Conservation (phyloP, 2,888 invertebrate species). For the Hypomecis atomaria region DNA sequence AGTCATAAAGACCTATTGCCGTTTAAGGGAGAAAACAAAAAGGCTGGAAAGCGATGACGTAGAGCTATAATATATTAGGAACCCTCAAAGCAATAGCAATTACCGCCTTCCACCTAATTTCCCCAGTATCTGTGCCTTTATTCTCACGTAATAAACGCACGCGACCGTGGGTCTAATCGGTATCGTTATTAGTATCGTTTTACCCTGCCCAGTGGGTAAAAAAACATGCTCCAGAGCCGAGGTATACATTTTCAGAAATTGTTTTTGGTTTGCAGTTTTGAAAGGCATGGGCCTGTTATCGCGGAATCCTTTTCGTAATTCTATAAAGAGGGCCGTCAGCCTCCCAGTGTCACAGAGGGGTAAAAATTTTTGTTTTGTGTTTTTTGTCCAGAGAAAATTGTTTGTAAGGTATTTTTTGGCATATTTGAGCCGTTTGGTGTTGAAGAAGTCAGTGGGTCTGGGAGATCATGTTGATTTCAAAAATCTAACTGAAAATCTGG, state of each 20-base stretch:
- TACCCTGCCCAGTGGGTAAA: slow-evolving; percentile 9
- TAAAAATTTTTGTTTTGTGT: neutral
- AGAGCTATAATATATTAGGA: slow-evolving; percentile 1
- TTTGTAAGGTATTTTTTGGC: neutral
- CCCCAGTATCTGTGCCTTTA: slow-evolving; percentile 11
- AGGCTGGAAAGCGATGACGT: neutral
- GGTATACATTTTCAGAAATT: slow-evolving; percentile 17
- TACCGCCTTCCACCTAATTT: slow-evolving; percentile 25
- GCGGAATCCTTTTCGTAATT: slow-evolving; percentile 9
- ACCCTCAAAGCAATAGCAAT: slow-evolving; percentile 16
- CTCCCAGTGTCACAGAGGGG: neutral
- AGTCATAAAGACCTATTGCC: neutral
- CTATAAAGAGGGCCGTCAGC: neutral
- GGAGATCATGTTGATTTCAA: too few species aligned
- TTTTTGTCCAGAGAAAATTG: neutral
- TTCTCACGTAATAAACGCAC: slow-evolving; percentile 25
- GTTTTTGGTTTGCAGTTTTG: slow-evolving; percentile 15
- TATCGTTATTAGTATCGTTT: slow-evolving; percentile 26
- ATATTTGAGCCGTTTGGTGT: too few species aligned
- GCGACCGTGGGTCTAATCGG: slow-evolving; percentile 15
- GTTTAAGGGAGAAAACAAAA: neutral
- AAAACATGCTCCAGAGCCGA: slow-evolving; percentile 6
- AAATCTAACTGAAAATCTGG: too few species aligned
- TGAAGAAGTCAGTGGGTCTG: too few species aligned
- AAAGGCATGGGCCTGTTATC: slow-evolving; percentile 4